Conservation (phyloP, 2,113 vertebrate species). For the Rhinolophus sinicus region DNA sequence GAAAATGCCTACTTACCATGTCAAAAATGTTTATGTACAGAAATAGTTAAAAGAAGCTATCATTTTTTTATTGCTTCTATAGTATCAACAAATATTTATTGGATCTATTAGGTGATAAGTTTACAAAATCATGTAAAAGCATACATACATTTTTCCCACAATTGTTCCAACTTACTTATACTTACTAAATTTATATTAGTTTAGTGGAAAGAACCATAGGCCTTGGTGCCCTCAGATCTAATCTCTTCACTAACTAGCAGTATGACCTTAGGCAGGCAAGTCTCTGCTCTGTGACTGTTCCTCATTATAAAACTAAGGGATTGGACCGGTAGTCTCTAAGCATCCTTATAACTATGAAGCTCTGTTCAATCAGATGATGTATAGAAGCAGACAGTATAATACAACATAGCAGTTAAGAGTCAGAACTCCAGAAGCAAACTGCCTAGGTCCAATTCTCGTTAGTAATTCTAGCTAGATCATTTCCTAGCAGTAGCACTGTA, state of each 20-base stretch:
- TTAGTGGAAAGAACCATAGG: not conserved
- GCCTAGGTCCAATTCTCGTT: not conserved
- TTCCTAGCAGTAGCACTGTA: not conserved
- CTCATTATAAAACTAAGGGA: not conserved
- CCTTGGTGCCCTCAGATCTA: not conserved
- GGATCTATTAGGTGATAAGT: not conserved
- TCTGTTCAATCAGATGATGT: not conserved
- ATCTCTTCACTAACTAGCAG: not conserved
- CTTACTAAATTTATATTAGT: not conserved
- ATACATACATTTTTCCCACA: not conserved
- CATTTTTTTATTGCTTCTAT: not conserved
- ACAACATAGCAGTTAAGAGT: not conserved
- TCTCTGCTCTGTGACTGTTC: not conserved
- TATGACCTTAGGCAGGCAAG: not conserved
- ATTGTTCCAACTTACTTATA: not conserved
- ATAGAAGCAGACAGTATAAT: not conserved
- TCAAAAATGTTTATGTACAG: not conserved
- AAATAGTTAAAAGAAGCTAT: not conserved
- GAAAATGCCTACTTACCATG: not conserved
- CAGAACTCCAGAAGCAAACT: not conserved
- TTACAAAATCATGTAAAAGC: constrained; percentile 9
- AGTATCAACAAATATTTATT: constrained; percentile 11
- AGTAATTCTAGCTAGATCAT: not conserved
- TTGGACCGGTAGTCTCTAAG: not conserved
- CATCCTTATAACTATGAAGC: not conserved